Percentiles rank a stretch among this genome's conserved stretches.
These are phyloP conservation scores for Drosophila carrolli DNA, from an alignment of 1,140 invertebrate genomes.

Conservation along the genomic window DNA sequence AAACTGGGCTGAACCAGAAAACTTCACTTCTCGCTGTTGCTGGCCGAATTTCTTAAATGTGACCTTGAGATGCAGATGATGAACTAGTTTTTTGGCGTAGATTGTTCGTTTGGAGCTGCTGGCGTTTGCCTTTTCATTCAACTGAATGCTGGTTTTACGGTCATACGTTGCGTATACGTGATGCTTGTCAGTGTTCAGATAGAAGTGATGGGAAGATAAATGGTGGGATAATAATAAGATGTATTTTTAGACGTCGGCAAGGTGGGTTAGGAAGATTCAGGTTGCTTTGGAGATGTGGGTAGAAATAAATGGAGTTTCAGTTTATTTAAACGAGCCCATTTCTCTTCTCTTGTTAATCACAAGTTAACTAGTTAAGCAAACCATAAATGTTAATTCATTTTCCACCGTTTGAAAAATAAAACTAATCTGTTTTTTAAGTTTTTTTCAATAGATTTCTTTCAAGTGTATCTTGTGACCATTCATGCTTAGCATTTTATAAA, in stretches of 20 bases:
- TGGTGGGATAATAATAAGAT: slow-evolving; percentile 20
- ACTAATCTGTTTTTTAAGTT: no score
- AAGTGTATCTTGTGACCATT: no score
- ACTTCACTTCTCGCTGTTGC: slow-evolving; percentile 24
- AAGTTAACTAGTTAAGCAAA: no score
- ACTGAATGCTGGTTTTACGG: slow-evolving; percentile 12
- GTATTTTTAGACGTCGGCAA: slow-evolving; percentile 1
- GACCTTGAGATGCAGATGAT: slow-evolving; percentile 43
- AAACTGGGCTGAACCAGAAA: slow-evolving; percentile 20
- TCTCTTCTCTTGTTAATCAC: no score
- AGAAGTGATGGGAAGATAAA: slow-evolving; percentile 24
- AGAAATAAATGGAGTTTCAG: neutral
- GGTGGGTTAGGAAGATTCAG: neutral
- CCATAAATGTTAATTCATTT: no score
- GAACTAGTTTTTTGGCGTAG: slow-evolving; percentile 36
- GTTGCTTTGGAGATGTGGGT: neutral
- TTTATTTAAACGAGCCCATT: no score
- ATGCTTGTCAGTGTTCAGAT: slow-evolving; percentile 21
- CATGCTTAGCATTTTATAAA: no score
- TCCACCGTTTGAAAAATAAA: no score
- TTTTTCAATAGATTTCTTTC: no score
- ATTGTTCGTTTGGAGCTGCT: slow-evolving; percentile 23
- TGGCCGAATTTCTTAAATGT: slow-evolving; percentile 27
- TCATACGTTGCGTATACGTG: slow-evolving; percentile 37
- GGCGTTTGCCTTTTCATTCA: slow-evolving; percentile 36